phyloP scores from a whole-genome alignment of 2,797 vertebrate genomes.

The Bufotes viridis region DNA sequence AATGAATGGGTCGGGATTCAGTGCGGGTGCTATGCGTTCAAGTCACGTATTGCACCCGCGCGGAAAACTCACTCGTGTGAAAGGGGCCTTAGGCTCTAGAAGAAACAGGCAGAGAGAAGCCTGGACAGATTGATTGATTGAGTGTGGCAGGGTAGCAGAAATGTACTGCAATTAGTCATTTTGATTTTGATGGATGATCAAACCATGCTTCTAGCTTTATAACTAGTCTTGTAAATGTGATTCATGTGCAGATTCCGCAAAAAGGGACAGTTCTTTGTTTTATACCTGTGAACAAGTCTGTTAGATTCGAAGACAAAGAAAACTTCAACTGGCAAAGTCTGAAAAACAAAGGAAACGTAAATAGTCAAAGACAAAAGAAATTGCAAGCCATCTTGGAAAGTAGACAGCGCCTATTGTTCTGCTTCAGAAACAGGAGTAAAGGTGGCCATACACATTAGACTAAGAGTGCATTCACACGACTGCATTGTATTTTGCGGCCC shows the following conservation, averaged over 20 bases:
- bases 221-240: background rate
- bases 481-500: no score
- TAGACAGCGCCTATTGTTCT: background rate
- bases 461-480: no score
- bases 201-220: background rate
- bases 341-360: slow-evolving; percentile 55
- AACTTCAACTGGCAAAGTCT: slow-evolving; percentile 73
- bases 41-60: no score
- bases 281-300: slow-evolving; percentile 73
- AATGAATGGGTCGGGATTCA: no score
- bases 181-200: no score
- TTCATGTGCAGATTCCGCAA: background rate
- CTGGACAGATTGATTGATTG: no score
- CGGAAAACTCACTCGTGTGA: no score
- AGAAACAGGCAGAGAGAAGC: background rate
- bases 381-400: background rate
- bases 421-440: background rate
- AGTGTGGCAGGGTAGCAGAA: no score
- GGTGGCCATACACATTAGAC: no score
- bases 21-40: no score
- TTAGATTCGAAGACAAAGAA: slow-evolving; percentile 72
- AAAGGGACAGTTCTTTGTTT: background rate
- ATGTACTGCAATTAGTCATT: no score
- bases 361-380: background rate
- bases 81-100: no score